Evolutionary conservation across 2,797 vertebrate genomes (phyloP), one percentile per base, ranked within the genome.

Genomic region (Lagocephalus sceleratus): DNA sequence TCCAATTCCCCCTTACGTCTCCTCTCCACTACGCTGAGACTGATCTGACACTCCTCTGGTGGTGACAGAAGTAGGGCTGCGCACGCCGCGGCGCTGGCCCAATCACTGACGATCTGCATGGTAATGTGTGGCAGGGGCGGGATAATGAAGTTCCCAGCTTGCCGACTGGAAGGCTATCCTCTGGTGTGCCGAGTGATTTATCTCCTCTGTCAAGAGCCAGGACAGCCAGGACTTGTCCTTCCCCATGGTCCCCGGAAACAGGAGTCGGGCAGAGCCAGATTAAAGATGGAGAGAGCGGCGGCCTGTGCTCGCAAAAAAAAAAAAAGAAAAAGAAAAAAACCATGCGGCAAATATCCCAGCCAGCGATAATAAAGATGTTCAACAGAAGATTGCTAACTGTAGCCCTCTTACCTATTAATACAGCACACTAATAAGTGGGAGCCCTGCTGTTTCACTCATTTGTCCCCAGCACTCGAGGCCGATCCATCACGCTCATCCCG

Each of bases 121-220:
- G 93, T 95, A 97, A 96, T 95, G 90, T 92, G 91, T 92, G 90
- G 93, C 94, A 94, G 92, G 93, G 95, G 92, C 92, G 95, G 93
- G 91, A 91, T 97, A 97, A 98, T 98, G 95, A 98, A 97, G 94
- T 98, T 97, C 95, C 93, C 95, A 97, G 95, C 93, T 78, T 94
- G 95, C 86, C 90, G 94, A 89, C 95, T 95, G 89, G 90, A 96
- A 95, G 93, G 92, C 91, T 94, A 96, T 94, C 92, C 96, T 97
- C 96, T 88, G 92, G 94, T 95, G 97, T 94, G 92, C 87, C 82
- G 83, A 83, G 92, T 98, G 96, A 98, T 98, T 98, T 98, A 99
- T 99, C 93, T 96, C 91, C 91, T 94, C 94, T 97, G 94, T 98
- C 94, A 95, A 93, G 92, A 94, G 92, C 90, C 93, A 95, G 93